Conservation (phyloP, 2,888 invertebrate species). For the Ceratothoa steindachneri region DNA sequence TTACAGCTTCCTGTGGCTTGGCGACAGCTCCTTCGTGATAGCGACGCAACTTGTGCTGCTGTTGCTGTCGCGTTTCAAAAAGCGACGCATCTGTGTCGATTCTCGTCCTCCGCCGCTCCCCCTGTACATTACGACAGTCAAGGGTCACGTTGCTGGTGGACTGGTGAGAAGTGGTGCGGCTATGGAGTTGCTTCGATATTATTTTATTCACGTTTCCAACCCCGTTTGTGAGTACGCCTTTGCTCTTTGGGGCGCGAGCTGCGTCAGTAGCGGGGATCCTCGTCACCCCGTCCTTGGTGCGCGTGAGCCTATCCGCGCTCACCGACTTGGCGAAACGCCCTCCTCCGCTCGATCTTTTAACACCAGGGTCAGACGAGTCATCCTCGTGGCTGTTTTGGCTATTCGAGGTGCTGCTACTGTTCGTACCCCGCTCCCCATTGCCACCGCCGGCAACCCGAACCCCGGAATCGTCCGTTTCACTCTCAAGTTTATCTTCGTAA, state of each 20-base stretch:
- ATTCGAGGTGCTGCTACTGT: slow-evolving; percentile 33
- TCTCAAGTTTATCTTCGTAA: slow-evolving; percentile 46
- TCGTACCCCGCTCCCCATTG: slow-evolving; percentile 16
- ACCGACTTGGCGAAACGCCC: slow-evolving; percentile 35
- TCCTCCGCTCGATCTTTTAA: slow-evolving; percentile 18
- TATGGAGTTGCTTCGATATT: slow-evolving; percentile 35
- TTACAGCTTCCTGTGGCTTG: too few relatives aligned
- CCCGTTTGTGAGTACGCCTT: slow-evolving; percentile 35
- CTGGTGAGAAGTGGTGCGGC: slow-evolving; percentile 2
- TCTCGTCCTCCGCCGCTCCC: slow-evolving; percentile 32
- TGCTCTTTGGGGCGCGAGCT: too few relatives aligned
- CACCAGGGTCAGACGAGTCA: slow-evolving; percentile 35
- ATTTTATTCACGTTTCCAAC: slow-evolving; percentile 45
- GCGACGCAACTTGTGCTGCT: background rate
- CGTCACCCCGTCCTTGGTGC: slow-evolving; percentile 11
- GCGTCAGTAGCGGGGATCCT: background rate
- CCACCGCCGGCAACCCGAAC: slow-evolving; percentile 23
- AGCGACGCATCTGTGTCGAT: slow-evolving; percentile 26
- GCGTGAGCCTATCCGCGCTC: slow-evolving; percentile 11
- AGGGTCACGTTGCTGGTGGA: slow-evolving; percentile 35
- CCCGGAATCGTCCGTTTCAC: slow-evolving; percentile 45
- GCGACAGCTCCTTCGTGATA: background rate
- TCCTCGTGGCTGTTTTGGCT: slow-evolving; percentile 44
- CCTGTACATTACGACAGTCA: slow-evolving; percentile 41
- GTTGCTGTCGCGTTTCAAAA: background rate